Conservation (phyloP, 2,113 vertebrate species). For the Ammodramus savannarum region DNA sequence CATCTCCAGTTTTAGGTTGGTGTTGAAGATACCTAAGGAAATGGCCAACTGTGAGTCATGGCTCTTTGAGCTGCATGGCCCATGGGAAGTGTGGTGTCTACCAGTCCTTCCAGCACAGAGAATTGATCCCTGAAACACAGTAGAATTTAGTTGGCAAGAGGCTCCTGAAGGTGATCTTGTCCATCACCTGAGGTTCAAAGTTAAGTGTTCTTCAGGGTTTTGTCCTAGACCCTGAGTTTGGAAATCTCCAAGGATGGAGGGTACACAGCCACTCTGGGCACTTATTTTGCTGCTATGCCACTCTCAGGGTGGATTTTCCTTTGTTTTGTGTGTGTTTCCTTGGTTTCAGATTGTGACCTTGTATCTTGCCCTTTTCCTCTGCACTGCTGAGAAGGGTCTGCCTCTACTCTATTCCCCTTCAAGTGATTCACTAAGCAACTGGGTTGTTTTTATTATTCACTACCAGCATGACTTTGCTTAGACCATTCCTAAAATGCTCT, state of each 20-base stretch:
- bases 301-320: not conserved
- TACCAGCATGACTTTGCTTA: not conserved
- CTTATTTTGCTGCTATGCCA: not conserved
- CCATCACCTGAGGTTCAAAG: not conserved
- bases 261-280: no score
- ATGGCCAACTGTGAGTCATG: not conserved
- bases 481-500: not conserved
- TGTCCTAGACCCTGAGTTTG: not conserved
- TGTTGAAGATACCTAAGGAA: not conserved
- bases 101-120: not conserved
- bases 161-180: not conserved
- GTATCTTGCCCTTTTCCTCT: not conserved
- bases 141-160: not conserved
- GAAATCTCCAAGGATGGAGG: not conserved
- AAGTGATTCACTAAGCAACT: not conserved
- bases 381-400: not conserved
- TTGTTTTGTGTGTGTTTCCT: not conserved
- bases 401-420: not conserved
- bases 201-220: not conserved
- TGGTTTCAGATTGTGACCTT: not conserved
- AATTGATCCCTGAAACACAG: not conserved
- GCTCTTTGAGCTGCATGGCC: not conserved
- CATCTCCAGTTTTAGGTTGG: not conserved
- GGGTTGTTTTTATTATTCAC: not conserved
- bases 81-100: not conserved